Base-by-base conservation (phyloP, 2,797 vertebrate species). In the Valencia hispanica region DNA sequence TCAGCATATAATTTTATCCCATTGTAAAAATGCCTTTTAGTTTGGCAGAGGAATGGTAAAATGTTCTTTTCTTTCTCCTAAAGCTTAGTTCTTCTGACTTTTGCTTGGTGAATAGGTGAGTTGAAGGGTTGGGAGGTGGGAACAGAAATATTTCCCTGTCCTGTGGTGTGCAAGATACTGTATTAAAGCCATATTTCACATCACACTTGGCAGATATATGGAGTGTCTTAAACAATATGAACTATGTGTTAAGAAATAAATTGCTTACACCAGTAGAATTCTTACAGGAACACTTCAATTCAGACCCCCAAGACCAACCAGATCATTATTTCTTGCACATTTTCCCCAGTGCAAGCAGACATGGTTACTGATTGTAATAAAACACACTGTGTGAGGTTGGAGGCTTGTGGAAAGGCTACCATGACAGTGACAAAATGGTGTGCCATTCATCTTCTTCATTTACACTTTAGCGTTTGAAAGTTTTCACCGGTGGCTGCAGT, bases 181-280 rank as follows among this genome's bases (percentile, higher is more conserved):
- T 95, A 96, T 96, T 96, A 95, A 96, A 96, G 92, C 93, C 93
- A 93, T 96, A 95, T 96, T 95, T 96, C 90, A 88, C 83, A 84
- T 94, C 92, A 93, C 89, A 81, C 86, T 88, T 95, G 95, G 94
- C 95, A 96, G 94, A 95, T 95, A 94, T 95, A 95, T 87, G 88
- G 89, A 76, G 88, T 94, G 94, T 93, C 92, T 95, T 95, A 96
- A 96, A 96, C 94, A 95, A 96, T 95, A 96, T 95, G 95, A 96
- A 96, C 94, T 95, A 94, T 94, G 94, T 95, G 94, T 95, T 95
- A 95, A 95, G 95, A 94, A 94, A 96, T 95, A 96, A 96, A 96
- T 95, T 95, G 95, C 95, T 96, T 96, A 95, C 95, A 92, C 91
- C 91, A 92, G 90, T 89, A 92, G 94, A 96, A 94, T 95, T 94